phyloP scores from a whole-genome alignment of 2,888 invertebrate species.

The Cataglyphis altisquamis region DNA sequence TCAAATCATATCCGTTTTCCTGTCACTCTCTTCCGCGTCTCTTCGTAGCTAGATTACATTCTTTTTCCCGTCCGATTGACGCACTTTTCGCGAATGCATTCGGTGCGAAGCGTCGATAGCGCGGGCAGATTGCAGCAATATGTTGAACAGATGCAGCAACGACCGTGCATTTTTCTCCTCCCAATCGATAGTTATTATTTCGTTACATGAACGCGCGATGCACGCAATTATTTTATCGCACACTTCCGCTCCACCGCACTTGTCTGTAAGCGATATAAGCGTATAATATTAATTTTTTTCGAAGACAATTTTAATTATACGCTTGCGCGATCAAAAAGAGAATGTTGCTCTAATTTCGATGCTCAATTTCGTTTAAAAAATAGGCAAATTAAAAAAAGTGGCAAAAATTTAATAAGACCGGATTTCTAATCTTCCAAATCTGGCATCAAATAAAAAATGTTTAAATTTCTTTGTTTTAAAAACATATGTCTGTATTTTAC shows the following conservation, averaged over 20 bases:
- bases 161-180: constrained; percentile 15
- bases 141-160: constrained; percentile 40
- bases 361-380: neutral
- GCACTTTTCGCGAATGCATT: constrained; percentile 2
- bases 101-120: constrained; percentile 24
- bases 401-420: neutral
- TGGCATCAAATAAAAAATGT: neutral
- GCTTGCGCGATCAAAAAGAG: neutral
- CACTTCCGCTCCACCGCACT: constrained; percentile 77
- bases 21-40: constrained; percentile 25
- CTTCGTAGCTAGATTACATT: constrained; percentile 5
- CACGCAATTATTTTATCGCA: constrained; percentile 79
- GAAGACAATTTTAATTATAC: constrained; percentile 57
- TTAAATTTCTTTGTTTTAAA: neutral
- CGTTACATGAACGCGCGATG: constrained; percentile 76
- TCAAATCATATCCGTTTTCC: neutral
- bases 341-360: neutral
- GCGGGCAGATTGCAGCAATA: constrained; percentile 37
- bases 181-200: constrained; percentile 74
- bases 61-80: neutral
- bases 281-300: constrained; percentile 65
- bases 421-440: neutral
- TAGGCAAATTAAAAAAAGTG: neutral
- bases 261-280: constrained; percentile 74
- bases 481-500: neutral